A percentile compares a stretch with the other conserved stretches of the same genome.
phyloP scores from a whole-genome alignment of 2,797 vertebrate species.

The Rhabdomys pumilio region DNA sequence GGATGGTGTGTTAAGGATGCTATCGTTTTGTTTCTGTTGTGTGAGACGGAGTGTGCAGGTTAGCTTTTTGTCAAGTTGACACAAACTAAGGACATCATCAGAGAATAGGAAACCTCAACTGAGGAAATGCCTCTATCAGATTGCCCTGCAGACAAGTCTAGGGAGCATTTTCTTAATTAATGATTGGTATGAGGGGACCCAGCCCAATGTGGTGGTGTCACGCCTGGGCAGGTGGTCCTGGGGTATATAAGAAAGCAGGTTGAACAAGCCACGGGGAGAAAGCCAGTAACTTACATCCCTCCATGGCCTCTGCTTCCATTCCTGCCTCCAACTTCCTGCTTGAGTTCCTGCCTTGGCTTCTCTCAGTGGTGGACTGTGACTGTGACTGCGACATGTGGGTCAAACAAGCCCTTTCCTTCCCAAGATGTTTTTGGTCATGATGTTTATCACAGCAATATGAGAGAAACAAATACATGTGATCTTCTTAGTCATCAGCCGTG shows the following conservation, averaged over 20 bases:
- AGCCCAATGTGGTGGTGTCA: background rate
- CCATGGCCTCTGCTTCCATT: background rate
- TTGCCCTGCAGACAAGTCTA: background rate
- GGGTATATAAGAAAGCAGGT: background rate
- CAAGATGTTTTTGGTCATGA: background rate
- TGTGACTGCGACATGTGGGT: accelerated
- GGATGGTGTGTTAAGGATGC: background rate
- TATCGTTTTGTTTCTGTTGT: background rate
- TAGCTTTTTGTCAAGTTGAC: background rate
- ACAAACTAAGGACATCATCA: background rate
- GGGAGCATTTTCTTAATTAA: background rate
- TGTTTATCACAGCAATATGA: background rate
- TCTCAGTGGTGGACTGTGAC: background rate
- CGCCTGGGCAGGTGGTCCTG: background rate
- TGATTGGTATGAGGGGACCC: background rate
- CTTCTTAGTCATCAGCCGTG: background rate
- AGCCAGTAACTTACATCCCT: background rate
- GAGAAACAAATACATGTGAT: background rate
- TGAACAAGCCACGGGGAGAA: background rate
- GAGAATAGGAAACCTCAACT: background rate
- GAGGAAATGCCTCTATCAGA: background rate
- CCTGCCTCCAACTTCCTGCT: background rate
- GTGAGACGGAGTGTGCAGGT: too few species aligned
- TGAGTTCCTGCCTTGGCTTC: background rate
- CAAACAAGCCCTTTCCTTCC: background rate